Base-by-base conservation (phyloP, 1,140 invertebrate species). In the Bombus difficillimus region DNA sequence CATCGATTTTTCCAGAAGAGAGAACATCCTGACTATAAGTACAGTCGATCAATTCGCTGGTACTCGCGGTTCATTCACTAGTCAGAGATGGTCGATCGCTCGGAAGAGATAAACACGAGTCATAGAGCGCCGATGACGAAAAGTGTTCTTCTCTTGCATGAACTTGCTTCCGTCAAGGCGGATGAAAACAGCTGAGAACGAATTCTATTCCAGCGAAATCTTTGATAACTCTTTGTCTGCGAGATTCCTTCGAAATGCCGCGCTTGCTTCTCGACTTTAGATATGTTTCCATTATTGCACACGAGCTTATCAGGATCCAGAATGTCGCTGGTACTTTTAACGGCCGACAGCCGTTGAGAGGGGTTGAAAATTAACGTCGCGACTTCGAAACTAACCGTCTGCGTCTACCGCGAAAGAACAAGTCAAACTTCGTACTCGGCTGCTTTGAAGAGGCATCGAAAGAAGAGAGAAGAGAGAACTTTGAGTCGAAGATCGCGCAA, bases 91-190 rank as follows among this genome's bases (percentile, higher is more conserved):
- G n/a, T 81, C 13, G 53, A 64, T 74, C 13, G 80, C 41, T 66
- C 6, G 81, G 43, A 75, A 82, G 71, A 82, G 71, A 82, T 74
- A 74, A 81, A 81, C 37, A 53, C 18, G 57, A 47, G 57, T 41
- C 53, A 28, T 34, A n/a, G 74, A 47, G 59, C 41, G 71, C 12
- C 34, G n/a, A 41, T 32, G 53, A 73, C n/a, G 6, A 39, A 53
- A 72, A 59, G 47, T 53, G 47, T 53, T 53, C 66, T 64, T 22
- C 15, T 34, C 37, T 12, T 8, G 32, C 34, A 53, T 22, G 47
- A 81, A 81, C 68, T 81, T 62, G 28, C 68, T 72, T 72, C 15
- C 9, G 18, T 5, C 34, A 8, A 22, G 47, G 47, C 22, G 18
- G 18, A 53, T 53, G 18, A 53, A 22, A 53, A 53, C 47, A 53